These are phyloP conservation scores for Channallabes apus DNA, from an alignment of 2,797 vertebrate genomes.

Conservation along the genomic window DNA sequence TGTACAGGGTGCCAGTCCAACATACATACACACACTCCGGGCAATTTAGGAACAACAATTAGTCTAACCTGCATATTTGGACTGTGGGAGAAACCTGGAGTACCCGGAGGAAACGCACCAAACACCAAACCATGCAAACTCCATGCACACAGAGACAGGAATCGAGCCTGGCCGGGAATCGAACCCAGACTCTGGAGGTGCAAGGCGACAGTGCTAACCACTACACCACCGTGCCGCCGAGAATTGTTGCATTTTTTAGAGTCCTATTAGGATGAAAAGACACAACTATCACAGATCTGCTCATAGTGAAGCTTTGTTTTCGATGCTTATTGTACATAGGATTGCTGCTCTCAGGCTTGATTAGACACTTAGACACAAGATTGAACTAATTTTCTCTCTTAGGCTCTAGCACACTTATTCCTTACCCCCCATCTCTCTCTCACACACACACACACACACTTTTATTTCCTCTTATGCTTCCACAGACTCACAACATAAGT, in stretches of 20 bases:
- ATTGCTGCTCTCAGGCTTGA: slow-evolving; percentile 38
- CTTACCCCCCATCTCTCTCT: no score
- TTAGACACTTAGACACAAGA: slow-evolving; percentile 48
- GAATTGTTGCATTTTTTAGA: slow-evolving; percentile 31
- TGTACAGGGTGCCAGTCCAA: no score
- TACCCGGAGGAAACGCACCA: no score
- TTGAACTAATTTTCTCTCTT: slow-evolving; percentile 38
- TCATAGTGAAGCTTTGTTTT: slow-evolving; percentile 39
- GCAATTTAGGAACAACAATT: no score
- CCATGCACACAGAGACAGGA: no score
- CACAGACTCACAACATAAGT: slow-evolving; percentile 42
- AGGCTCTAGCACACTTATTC: not conserved
- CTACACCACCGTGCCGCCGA: not conserved
- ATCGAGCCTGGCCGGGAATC: no score
- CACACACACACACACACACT: slow-evolving; percentile 12
- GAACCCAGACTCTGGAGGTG: no score
- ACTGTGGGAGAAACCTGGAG: no score
- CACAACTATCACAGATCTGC: slow-evolving; percentile 29
- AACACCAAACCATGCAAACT: no score
- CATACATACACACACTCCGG: no score
- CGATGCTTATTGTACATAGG: slow-evolving; percentile 13
- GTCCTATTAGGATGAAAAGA: not conserved
- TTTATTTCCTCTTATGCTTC: slow-evolving; percentile 25
- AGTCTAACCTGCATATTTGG: no score
- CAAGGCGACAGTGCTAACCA: no score